Conservation (phyloP, 2,888 invertebrate genomes). For the Xanthorhoe designata region DNA sequence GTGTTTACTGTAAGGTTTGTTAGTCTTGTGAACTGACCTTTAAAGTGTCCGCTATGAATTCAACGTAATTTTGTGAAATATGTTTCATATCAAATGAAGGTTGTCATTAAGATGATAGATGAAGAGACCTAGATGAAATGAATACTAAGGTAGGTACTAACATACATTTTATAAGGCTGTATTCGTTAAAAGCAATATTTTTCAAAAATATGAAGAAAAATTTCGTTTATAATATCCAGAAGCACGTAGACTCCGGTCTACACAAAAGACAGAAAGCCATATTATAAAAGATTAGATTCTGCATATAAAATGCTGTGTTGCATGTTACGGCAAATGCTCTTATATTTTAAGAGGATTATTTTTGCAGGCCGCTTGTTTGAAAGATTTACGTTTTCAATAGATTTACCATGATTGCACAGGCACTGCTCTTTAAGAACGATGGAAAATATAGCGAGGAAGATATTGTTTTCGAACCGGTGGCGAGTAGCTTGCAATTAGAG, state of each 20-base stretch:
- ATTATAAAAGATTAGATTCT: constrained; percentile 38
- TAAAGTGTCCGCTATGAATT: not conserved
- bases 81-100: too few relatives aligned
- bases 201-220: too few relatives aligned
- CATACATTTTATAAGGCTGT: too few relatives aligned
- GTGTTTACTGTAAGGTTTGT: constrained; percentile 3
- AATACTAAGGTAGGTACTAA: too few relatives aligned
- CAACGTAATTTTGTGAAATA: too few relatives aligned
- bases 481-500: not conserved
- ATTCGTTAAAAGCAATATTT: too few relatives aligned
- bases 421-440: too few relatives aligned
- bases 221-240: constrained; percentile 21
- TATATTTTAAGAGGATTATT: constrained; percentile 27
- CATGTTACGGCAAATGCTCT: constrained; percentile 24
- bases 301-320: constrained; percentile 37
- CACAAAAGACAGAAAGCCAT: constrained; percentile 30
- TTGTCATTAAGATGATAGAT: too few relatives aligned
- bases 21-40: not conserved
- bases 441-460: too few relatives aligned
- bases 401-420: not conserved
- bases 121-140: too few relatives aligned
- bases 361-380: constrained; percentile 9
- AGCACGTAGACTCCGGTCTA: constrained; percentile 11
- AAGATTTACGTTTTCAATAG: constrained; percentile 2
- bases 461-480: too few relatives aligned